Base-by-base conservation (phyloP, 2,797 vertebrate species). In the Pagetopsis macropterus region DNA sequence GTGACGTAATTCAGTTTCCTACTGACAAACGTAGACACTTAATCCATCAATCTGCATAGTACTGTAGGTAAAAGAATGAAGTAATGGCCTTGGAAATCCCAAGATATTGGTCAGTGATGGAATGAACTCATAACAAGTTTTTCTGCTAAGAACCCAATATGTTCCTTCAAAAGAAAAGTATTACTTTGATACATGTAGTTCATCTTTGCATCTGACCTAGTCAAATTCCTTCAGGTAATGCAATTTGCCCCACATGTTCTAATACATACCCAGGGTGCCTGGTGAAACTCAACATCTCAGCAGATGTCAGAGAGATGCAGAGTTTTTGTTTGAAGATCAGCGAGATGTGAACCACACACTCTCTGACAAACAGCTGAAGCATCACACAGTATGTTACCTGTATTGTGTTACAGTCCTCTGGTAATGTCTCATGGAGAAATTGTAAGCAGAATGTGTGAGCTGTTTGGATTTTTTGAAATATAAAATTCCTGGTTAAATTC, bases 211-310 rank as follows among this genome's bases (percentile, higher is more conserved):
- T 90, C 77, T 93, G 90, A 92, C 88, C 91, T 69, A 88, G 91
- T 92, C 90, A 93, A 75, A 93, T 92, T 92, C 90, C 90, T 91
- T 63, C 66, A 90, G 85, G 85, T 90, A 89, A 92, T 85, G 84
- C 87, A 90, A 87, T 92, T 92, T 89, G 43, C 71, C 81, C 85
- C 83, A 87, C 77, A 80, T 89, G 80, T 82, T 88, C 72, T 65
- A 66, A 79, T 86, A 89, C 89, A 88, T 76, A 75, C 75, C 54
- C 8, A 14, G 65, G 74, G 59, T 80, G 80, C 72, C 85, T 89
- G 87, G 87, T 50, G 69, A 91, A 91, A 75, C 84, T 89, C 84
- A 88, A 79, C 79, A 71, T 76, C 75, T 66, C 66, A 16, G 78
- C 76, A 75, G 71, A 85, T 70, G 75, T 88, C 87, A 80, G 54